Evolutionary conservation across 1,140 invertebrate genomes (phyloP).

Genomic region (Brachionus manjavacas): DNA sequence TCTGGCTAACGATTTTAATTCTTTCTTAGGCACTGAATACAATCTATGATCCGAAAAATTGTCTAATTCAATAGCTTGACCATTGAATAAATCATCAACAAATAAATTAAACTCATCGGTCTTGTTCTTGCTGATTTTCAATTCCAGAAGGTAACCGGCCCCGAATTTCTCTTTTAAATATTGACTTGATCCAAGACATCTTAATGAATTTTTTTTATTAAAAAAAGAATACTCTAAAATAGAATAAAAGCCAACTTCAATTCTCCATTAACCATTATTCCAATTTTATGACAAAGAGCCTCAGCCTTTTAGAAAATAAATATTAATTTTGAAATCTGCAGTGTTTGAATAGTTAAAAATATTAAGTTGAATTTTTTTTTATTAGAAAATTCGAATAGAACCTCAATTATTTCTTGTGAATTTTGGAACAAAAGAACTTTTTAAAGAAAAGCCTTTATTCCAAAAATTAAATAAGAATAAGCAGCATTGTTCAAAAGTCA

Average conservation of each 20-base stretch:
- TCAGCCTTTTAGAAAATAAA: conserved; percentile 50
- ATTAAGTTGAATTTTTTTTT: too few relatives aligned
- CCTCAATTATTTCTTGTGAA: too few relatives aligned
- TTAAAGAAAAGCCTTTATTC: too few relatives aligned
- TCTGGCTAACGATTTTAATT: conserved; percentile 64
- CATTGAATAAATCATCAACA: conserved; percentile 65
- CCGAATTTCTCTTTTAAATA: conserved; percentile 60
- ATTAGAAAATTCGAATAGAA: too few relatives aligned
- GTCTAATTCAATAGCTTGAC: conserved; percentile 69
- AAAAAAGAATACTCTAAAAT: not conserved
- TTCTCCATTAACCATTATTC: conserved; percentile 61
- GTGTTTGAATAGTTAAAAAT: too few relatives aligned
- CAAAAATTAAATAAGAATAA: too few relatives aligned
- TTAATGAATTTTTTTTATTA: conserved; percentile 46
- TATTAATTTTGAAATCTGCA: not conserved
- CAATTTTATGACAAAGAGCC: conserved; percentile 58
- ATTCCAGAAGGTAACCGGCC: conserved; percentile 50
- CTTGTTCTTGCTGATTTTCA: conserved; percentile 45
- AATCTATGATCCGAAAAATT: conserved; percentile 73
- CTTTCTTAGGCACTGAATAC: conserved; percentile 71
- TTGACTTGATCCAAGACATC: conserved; percentile 58
- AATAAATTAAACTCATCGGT: conserved; percentile 45
- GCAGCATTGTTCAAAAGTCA: too few relatives aligned
- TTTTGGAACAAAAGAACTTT: too few relatives aligned
- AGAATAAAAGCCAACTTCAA: conserved; percentile 46